phyloP scores from a whole-genome alignment of 2,113 vertebrate genomes.

The Pampusana beccarii region DNA sequence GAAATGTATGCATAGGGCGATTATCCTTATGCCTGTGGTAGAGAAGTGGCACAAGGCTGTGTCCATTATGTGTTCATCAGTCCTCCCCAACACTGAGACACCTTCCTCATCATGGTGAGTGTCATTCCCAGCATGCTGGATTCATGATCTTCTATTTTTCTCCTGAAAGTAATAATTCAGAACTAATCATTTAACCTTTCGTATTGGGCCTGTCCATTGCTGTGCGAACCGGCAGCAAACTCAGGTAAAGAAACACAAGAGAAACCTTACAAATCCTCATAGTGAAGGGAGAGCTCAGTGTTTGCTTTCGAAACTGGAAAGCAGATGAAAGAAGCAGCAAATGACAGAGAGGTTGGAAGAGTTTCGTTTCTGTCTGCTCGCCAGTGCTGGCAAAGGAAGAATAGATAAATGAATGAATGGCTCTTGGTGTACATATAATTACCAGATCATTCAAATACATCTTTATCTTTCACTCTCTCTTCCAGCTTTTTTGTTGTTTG shows the following conservation, averaged over 20 bases:
- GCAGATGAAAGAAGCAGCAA: conserved; percentile 2
- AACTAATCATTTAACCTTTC: neutral
- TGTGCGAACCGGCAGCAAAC: neutral
- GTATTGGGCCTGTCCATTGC: neutral
- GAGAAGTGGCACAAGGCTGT: neutral
- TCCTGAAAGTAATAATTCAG: neutral
- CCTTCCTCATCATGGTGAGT: neutral
- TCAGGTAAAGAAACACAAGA: neutral
- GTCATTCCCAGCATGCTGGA: neutral
- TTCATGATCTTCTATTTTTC: neutral
- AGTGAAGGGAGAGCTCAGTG: neutral
- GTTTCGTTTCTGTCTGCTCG: neutral
- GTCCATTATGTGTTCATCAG: neutral
- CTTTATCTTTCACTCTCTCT: neutral
- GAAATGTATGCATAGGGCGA: neutral
- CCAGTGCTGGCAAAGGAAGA: neutral
- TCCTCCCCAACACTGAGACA: neutral
- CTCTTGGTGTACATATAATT: neutral
- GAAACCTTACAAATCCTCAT: neutral
- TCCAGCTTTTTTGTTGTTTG: neutral
- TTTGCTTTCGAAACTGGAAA: conserved; percentile 9
- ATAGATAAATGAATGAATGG: neutral
- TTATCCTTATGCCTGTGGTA: neutral
- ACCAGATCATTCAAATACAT: conserved; percentile 21
- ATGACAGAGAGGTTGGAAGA: conserved; percentile 1